phyloP scores from a whole-genome alignment of 2,888 invertebrate species.

The Hydroisotoma schaefferi region DNA sequence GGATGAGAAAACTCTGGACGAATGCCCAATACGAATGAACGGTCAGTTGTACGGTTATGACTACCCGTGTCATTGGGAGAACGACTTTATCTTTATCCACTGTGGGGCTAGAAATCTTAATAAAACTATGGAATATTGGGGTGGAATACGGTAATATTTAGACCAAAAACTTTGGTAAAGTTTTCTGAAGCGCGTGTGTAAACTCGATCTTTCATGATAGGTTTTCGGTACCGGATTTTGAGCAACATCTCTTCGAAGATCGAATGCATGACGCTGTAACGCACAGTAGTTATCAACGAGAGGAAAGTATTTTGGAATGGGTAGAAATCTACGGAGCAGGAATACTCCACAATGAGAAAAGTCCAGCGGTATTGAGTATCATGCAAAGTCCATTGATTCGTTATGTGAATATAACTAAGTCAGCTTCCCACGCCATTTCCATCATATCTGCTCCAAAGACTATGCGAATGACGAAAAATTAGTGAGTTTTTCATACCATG shows the following conservation, averaged over 20 bases:
- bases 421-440: conserved; percentile 89
- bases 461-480: conserved; percentile 68
- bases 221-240: conserved; percentile 84
- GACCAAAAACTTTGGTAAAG: not conserved
- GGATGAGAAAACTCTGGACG: conserved; percentile 52
- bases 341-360: conserved; percentile 84
- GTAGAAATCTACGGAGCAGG: conserved; percentile 89
- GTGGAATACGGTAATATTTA: conserved; percentile 67
- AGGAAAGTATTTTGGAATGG: conserved; percentile 73
- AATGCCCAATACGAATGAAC: conserved; percentile 68
- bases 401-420: conserved; percentile 71
- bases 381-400: conserved; percentile 81
- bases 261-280: conserved; percentile 76
- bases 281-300: conserved; percentile 65
- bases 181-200: not conserved
- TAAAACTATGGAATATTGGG: conserved; percentile 78
- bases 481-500: conserved; percentile 48
- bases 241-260: conserved; percentile 67
- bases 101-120: conserved; percentile 73
- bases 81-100: conserved; percentile 86
- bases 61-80: conserved; percentile 84
- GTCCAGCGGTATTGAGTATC: conserved; percentile 85
- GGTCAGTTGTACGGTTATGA: conserved; percentile 79
- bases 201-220: conserved; percentile 53
- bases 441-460: conserved; percentile 82